Evolutionary conservation across 2,888 invertebrate species (phyloP).

Genomic region (Harpalus rubripes): DNA sequence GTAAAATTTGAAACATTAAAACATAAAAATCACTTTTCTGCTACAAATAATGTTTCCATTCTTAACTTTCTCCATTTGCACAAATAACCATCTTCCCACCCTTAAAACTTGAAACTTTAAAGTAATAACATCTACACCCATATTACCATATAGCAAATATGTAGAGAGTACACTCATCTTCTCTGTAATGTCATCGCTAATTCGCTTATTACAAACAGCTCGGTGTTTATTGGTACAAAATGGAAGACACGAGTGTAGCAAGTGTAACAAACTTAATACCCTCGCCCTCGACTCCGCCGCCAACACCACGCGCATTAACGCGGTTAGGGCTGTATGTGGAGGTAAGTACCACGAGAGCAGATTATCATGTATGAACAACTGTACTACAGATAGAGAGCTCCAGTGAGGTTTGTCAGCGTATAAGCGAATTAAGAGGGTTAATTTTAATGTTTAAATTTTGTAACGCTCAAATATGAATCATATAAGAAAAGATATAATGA

Average conservation of each 20-base stretch:
- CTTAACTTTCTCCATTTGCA: no score
- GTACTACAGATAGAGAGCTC: background rate
- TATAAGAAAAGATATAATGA: no score
- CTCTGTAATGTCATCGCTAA: constrained; percentile 34
- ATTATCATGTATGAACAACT: constrained; percentile 36
- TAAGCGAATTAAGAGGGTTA: no score
- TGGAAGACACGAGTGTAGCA: constrained; percentile 57
- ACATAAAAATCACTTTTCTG: no score
- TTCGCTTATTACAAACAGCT: constrained; percentile 52
- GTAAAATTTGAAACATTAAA: no score
- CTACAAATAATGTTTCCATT: no score
- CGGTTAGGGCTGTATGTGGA: constrained; percentile 32
- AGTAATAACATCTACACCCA: background rate
- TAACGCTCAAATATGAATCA: no score
- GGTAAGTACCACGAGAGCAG: constrained; percentile 33
- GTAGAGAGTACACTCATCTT: constrained; percentile 8
- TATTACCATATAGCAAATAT: constrained; percentile 22
- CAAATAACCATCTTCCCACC: no score
- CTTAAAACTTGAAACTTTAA: no score
- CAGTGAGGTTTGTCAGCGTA: background rate
- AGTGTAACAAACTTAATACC: constrained; percentile 59
- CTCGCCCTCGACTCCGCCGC: constrained; percentile 8
- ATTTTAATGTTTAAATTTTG: no score
- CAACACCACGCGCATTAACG: constrained; percentile 28
- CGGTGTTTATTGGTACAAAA: constrained; percentile 59